Conservation (phyloP, 2,888 invertebrate species). For the Eulithis prunata region DNA sequence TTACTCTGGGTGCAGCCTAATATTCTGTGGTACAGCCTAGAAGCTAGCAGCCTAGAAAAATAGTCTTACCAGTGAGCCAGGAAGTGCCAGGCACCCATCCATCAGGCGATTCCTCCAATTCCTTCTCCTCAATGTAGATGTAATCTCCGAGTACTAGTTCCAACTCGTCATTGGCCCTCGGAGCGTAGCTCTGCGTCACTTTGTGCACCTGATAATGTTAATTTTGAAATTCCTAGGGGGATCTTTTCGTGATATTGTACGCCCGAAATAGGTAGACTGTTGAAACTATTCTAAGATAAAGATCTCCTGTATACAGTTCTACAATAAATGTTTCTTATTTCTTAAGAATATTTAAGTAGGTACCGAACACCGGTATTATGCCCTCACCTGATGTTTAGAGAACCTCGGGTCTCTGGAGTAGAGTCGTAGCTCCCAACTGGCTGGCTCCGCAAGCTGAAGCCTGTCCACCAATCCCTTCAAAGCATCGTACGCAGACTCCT, state of each 20-base stretch:
- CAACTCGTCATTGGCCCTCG: conserved; percentile 92
- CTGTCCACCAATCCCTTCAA: conserved; percentile 90
- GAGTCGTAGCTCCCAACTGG: conserved; percentile 93
- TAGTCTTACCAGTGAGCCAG: conserved; percentile 87
- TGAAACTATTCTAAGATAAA: no score
- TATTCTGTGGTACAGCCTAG: no score
- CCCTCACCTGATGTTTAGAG: conserved; percentile 83
- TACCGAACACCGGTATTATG: no score
- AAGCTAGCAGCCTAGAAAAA: no score
- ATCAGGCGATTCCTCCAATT: conserved; percentile 89
- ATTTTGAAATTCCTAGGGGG: no score
- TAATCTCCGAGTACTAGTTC: conserved; percentile 94
- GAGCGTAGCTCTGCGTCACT: conserved; percentile 91
- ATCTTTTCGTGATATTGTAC: no score
- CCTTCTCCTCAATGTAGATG: conserved; percentile 91
- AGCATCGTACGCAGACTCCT: conserved; percentile 87
- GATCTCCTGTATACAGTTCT: no score
- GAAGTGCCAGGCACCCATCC: conserved; percentile 95
- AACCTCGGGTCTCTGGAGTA: conserved; percentile 94
- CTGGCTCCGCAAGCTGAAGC: conserved; percentile 86
- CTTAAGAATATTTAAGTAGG: no score
- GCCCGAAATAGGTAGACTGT: no score
- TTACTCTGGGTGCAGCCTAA: no score
- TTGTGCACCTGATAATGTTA: conserved; percentile 85
- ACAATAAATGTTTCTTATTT: no score